Evolutionary conservation across 2,888 invertebrate species (phyloP), one percentile per base, ranked within the genome.

Genomic region (Hololepta plana): DNA sequence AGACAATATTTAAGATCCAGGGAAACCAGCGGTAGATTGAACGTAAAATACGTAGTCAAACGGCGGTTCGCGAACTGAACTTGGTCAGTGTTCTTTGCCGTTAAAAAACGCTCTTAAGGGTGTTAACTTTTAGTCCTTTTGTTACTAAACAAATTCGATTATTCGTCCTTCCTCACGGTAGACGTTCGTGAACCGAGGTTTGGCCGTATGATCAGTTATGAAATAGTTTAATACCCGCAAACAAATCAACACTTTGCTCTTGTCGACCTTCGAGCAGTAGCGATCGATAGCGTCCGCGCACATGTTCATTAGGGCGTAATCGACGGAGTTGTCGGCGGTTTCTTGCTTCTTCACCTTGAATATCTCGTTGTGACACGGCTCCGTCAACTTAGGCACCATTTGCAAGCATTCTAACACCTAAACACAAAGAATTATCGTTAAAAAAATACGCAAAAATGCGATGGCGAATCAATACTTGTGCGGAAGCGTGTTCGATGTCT

Each of bases 261-360:
- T 61, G 36, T 80, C 75, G 4, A 67, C 65, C 36, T 72, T 69
- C 22, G 70, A 66, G 44, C 95, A 95, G 52, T 76, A 90, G 36
- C 72, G 65, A 38, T 77, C 73, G 28, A 91, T 79, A 74, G 87
- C 84, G 38, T 70, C 68, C 46, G 75, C 77, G 49, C 95, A 95
- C 33, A 72, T 74, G 28, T 72, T 79, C 30, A 82, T 62, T 21
- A 95, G 60, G 31, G 77, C 72, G 46, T 80, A 87, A 54, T 95
- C 95, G 19, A 82, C 72, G 3, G 77, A 74, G 49, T 84, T 82
- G 46, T 93, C 88, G 27, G 68, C 65, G 38, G 84, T 70, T 48
- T 90, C 87, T 41, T 85, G 79, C 51, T 74, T 73, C 46, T 85
- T 76, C 7, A 88, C 67, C 43, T 77, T 68, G 55, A 93, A 93